Conservation (phyloP, 2,888 invertebrate species). For the Ichneumon xanthorius region DNA sequence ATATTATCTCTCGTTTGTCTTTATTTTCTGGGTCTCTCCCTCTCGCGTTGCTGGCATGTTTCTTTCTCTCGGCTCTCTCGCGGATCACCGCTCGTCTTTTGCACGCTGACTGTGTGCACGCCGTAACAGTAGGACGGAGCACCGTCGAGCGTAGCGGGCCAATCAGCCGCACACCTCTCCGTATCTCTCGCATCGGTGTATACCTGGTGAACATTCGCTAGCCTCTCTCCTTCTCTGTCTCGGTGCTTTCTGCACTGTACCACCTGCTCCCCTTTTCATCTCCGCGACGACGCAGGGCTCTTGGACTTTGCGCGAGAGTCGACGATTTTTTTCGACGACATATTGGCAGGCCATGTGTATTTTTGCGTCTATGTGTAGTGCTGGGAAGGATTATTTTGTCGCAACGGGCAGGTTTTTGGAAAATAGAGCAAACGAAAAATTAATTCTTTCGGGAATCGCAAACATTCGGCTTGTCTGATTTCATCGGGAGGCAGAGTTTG, state of each 20-base stretch:
- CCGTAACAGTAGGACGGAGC: slow-evolving; percentile 81
- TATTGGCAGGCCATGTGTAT: background rate
- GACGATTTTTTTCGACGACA: background rate
- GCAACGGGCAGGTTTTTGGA: no score
- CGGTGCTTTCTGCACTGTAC: slow-evolving; percentile 76
- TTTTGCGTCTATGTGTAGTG: no score
- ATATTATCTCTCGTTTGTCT: slow-evolving; percentile 51
- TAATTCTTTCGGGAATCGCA: no score
- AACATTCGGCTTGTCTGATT: no score
- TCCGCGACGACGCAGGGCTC: background rate
- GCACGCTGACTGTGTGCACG: slow-evolving; percentile 70
- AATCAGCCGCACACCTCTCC: slow-evolving; percentile 81
- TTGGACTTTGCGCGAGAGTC: background rate
- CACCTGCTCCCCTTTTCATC: slow-evolving; percentile 76
- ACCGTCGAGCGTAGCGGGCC: slow-evolving; percentile 79
- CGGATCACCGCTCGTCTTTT: slow-evolving; percentile 36
- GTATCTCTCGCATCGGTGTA: slow-evolving; percentile 69
- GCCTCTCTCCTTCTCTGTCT: slow-evolving; percentile 27
- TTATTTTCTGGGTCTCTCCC: slow-evolving; percentile 48
- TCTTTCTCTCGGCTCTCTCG: slow-evolving; percentile 42
- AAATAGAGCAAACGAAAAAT: no score
- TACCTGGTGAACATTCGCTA: slow-evolving; percentile 76
- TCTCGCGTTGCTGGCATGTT: slow-evolving; percentile 37
- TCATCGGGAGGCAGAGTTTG: no score
- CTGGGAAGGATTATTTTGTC: no score